These are phyloP conservation scores for Eledone cirrhosa DNA, from an alignment of 2,888 invertebrate species.

Conservation along the genomic window DNA sequence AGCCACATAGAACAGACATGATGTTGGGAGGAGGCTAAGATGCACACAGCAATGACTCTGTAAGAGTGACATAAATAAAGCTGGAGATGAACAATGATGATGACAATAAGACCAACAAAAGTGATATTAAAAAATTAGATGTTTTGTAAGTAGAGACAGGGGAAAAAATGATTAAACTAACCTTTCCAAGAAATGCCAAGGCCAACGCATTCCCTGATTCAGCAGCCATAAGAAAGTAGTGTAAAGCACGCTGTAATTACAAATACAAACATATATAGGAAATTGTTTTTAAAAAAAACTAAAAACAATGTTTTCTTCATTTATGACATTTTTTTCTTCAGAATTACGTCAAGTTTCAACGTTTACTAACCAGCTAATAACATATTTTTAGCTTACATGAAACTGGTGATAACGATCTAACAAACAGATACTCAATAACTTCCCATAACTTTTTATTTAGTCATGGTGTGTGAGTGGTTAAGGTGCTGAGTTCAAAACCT, in stretches of 20 bases:
- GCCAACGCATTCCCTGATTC: slow-evolving; percentile 95
- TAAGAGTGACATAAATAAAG: too few relatives aligned
- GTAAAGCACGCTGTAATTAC: slow-evolving; percentile 63
- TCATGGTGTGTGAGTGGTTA: too few relatives aligned
- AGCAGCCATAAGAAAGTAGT: slow-evolving; percentile 79
- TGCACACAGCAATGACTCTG: too few relatives aligned
- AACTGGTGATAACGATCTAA: not conserved
- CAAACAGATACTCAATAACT: too few relatives aligned
- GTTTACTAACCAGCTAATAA: too few relatives aligned
- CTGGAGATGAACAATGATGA: too few relatives aligned
- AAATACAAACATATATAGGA: not conserved
- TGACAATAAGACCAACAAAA: not conserved
- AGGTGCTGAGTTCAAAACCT: too few relatives aligned
- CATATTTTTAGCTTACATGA: not conserved
- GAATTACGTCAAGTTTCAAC: too few relatives aligned
- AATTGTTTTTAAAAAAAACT: not conserved
- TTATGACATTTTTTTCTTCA: not conserved
- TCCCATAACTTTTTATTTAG: too few relatives aligned
- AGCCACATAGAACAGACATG: too few relatives aligned
- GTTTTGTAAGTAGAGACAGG: not conserved
- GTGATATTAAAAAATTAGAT: not conserved
- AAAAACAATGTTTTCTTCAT: not conserved
- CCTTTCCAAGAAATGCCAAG: slow-evolving; percentile 96
- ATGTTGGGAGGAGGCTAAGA: too few relatives aligned
- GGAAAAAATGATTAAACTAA: slow-evolving; percentile 62